Evolutionary conservation across 2,113 vertebrate species (phyloP), one percentile per base, ranked within the genome.

Genomic region (Albula goreensis): DNA sequence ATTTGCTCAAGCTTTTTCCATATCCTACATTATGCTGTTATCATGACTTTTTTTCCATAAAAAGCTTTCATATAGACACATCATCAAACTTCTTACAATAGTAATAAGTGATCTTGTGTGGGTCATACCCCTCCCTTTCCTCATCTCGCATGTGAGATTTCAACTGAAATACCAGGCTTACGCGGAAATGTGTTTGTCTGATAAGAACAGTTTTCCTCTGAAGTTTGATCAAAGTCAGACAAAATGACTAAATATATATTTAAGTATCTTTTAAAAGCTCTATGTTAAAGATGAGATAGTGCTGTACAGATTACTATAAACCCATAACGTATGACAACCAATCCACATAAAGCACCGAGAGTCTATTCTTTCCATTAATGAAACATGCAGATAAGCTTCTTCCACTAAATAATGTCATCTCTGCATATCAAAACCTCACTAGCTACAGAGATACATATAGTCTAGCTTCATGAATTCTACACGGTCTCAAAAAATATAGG

Each of bases 361-460:
- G 87, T 89, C 89, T 88, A 89, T 89, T 91, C 88, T 86, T 70
- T 78, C 53, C 31, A 81, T 87, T 88, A 91, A 90, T 89, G 56
- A 92, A 88, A 90, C 91, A 87, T 11, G 31, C 80, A 88, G 86
- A 91, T 92, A 90, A 92, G 89, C 91, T 88, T 82, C 80, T 70
- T 83, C 81, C 84, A 87, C 78, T 84, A 84, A 82, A 85, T 50
- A 66, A 82, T 13, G 88, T 83, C 85, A 78, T 89, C 89, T 85
- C 85, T 82, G 86, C 83, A 78, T 84, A 87, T 90, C 86, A 89
- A 83, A 77, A 90, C 88, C 88, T 80, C 57, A 19, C 78, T 87
- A 87, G 25, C 53, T 84, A 87, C 88, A 87, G 90, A 90, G 90
- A 89, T 91, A 83, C 82, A 11, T 49, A 52, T 77, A 74, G 49